A percentile compares a stretch with the other conserved stretches of the same genome.
These are phyloP conservation scores for Budorcas taxicolor DNA, from an alignment of 2,113 vertebrate species.

Conservation along the genomic window DNA sequence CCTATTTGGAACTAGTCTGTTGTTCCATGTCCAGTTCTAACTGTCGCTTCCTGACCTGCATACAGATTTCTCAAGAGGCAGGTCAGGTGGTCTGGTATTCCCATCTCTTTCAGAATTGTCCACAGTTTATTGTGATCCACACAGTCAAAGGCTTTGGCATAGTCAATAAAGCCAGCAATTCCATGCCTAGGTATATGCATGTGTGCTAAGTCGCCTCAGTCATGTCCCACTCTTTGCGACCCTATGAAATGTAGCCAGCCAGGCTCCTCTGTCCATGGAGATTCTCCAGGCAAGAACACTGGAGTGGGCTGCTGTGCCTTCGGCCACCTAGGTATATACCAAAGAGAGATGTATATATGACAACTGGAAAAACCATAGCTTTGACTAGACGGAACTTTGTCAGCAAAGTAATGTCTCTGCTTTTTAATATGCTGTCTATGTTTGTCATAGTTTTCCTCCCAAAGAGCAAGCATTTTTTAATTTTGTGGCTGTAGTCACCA, in stretches of 20 bases:
- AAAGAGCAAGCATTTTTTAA: neutral
- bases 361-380: neutral
- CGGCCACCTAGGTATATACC: neutral
- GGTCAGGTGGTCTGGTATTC: too few relatives aligned
- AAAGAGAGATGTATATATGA: neutral
- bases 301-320: neutral
- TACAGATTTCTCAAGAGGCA: too few relatives aligned
- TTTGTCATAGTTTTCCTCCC: neutral
- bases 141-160: too few relatives aligned
- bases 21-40: too few relatives aligned
- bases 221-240: accelerated
- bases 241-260: neutral
- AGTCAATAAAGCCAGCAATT: neutral
- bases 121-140: too few relatives aligned
- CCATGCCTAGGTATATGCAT: neutral
- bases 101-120: too few relatives aligned
- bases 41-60: too few relatives aligned
- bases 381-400: neutral
- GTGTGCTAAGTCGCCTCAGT: neutral
- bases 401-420: neutral
- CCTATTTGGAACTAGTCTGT: too few relatives aligned
- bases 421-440: neutral
- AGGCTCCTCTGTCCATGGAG: neutral
- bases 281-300: neutral
- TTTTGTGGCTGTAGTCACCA: neutral